Percentiles rank a stretch among this genome's conserved stretches.
phyloP scores from a whole-genome alignment of 2,888 invertebrate genomes.

The Glyphotaelius pellucidus region DNA sequence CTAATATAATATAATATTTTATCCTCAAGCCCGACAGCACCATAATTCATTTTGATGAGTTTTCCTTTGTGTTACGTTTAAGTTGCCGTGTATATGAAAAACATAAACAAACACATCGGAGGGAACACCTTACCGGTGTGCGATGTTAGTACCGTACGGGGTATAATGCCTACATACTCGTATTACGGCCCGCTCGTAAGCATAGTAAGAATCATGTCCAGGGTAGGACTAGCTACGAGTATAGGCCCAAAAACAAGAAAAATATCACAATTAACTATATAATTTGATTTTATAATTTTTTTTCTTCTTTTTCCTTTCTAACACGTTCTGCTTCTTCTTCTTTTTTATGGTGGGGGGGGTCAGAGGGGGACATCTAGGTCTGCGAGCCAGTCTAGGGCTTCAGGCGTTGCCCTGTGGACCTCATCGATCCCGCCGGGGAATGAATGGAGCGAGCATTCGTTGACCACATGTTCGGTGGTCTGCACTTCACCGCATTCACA shows the following conservation, averaged over 20 bases:
- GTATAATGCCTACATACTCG: neutral
- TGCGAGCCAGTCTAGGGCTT: too few relatives aligned
- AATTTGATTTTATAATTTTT: too few relatives aligned
- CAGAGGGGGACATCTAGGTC: too few relatives aligned
- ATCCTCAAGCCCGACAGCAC: neutral
- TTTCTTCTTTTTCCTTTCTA: too few relatives aligned
- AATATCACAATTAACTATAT: neutral
- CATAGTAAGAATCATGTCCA: neutral
- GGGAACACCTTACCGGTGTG: constrained; percentile 18
- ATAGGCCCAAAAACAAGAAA: neutral
- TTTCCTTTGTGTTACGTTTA: constrained; percentile 33
- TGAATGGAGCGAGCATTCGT: too few relatives aligned
- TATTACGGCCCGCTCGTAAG: neutral
- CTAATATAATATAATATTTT: neutral
- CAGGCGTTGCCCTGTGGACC: too few relatives aligned
- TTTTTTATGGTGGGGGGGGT: too few relatives aligned
- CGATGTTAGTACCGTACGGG: constrained; percentile 29
- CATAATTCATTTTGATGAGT: constrained; percentile 44
- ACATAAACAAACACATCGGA: constrained; percentile 36
- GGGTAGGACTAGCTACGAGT: neutral
- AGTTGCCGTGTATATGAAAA: constrained; percentile 19
- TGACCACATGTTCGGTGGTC: too few relatives aligned
- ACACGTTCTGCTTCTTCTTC: too few relatives aligned
- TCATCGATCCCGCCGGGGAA: too few relatives aligned
- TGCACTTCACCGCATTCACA: too few relatives aligned